phyloP scores from a whole-genome alignment of 2,113 vertebrate species.

The Eurypyga helias region DNA sequence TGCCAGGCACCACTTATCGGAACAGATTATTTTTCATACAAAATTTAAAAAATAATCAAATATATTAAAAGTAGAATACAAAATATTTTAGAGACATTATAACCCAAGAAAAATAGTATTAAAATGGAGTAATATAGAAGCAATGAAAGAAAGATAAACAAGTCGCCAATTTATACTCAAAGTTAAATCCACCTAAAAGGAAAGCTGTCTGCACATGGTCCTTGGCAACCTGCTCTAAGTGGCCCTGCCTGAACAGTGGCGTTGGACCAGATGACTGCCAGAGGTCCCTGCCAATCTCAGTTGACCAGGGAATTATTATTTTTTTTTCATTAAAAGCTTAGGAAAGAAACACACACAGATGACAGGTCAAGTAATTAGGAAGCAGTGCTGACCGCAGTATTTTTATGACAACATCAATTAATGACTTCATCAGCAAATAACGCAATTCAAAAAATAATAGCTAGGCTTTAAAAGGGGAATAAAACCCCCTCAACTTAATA shows the following conservation, averaged over 20 bases:
- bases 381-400: not conserved
- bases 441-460: not conserved
- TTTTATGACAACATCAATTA: not conserved
- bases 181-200: not conserved
- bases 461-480: not conserved
- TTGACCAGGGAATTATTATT: not conserved
- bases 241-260: not conserved
- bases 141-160: not conserved
- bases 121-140: not conserved
- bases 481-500: not conserved
- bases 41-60: not conserved
- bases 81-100: not conserved
- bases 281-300: not conserved
- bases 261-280: not conserved
- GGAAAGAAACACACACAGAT: not conserved
- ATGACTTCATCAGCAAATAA: not conserved
- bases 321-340: not conserved
- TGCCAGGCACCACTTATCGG: not conserved
- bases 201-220: not conserved
- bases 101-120: not conserved
- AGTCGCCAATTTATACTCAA: not conserved
- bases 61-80: not conserved
- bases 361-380: not conserved
- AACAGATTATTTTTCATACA: not conserved
- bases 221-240: not conserved